Base-by-base conservation (phyloP, 2,113 vertebrate genomes). In the Eleginops maclovinus region DNA sequence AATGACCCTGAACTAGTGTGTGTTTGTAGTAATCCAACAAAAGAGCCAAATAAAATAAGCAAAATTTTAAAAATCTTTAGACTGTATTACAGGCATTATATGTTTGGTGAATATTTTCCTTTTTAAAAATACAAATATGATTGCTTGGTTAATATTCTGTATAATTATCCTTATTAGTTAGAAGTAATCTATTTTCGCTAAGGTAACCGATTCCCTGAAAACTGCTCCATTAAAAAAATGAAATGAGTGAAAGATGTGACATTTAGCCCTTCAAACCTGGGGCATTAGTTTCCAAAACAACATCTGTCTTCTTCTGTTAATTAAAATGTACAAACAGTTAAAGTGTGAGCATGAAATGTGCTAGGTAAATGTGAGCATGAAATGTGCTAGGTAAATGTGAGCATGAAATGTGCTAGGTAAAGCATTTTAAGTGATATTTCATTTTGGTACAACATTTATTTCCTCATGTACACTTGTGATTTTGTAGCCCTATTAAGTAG, bases 371-470 rank as follows among this genome's bases (percentile, higher is more conserved):
- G 55, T 69, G 55, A 56, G 8, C 8, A 65, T 58, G 15, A 80
- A 53, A 77, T 49, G n/a, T n/a, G n/a, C n/a, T n/a, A n/a, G n/a
- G n/a, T n/a, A 36, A 43, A 28, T 28, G 55, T 69, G 55, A 56
- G 8, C 8, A 65, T 58, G 15, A 80, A 53, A 77, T 49, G 36
- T 22, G 58, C 11, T 56, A 9, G 22, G 31, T 21, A 17, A 75
- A 51, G 44, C 36, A 17, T 54, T 68, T 49, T 28, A 46, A 50
- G 43, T 22, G 31, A 61, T 31, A 72, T 24, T 36, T 78, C 44
- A 75, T 54, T 77, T 61, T 40, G 54, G 36, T 70, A 46, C 59
- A 61, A 58, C 53, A 61, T 66, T 73, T 44, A 55, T 73, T 13
- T 28, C 28, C 36, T 24, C n/a, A 4, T 3, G 2, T 50, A n/a